Percentiles rank a stretch among this genome's conserved stretches.
Conservation (phyloP, 2,888 invertebrate genomes). For the Luperina testacea region DNA sequence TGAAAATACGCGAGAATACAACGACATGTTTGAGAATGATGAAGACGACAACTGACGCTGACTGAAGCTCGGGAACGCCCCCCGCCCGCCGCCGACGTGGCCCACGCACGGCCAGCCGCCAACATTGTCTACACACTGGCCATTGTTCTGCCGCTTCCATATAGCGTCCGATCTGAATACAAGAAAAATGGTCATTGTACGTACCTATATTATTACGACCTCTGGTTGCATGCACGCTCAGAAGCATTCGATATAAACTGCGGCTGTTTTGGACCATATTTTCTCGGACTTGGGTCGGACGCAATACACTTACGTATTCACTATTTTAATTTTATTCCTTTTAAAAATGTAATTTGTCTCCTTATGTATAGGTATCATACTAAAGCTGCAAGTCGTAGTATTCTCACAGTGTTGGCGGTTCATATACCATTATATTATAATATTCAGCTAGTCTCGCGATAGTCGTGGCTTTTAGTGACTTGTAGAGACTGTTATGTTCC, state of each 20-base stretch:
- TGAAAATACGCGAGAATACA: constrained; percentile 86
- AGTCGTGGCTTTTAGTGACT: constrained; percentile 65
- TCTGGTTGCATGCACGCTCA: background rate
- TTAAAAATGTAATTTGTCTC: background rate
- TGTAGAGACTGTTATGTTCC: constrained; percentile 60
- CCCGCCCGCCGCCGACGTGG: constrained; percentile 30
- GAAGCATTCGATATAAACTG: background rate
- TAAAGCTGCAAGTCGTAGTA: constrained; percentile 9
- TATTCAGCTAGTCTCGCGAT: constrained; percentile 50
- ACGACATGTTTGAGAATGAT: constrained; percentile 89
- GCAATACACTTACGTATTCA: constrained; percentile 3
- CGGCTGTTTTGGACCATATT: background rate
- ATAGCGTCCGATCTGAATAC: constrained; percentile 16
- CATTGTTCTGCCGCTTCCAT: background rate
- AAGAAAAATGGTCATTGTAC: background rate
- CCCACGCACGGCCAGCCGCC: constrained; percentile 41
- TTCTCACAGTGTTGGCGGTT: constrained; percentile 56
- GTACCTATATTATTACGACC: background rate
- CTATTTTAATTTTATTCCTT: constrained; percentile 4
- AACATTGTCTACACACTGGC: constrained; percentile 38
- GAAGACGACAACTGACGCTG: constrained; percentile 86
- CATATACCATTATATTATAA: constrained; percentile 33
- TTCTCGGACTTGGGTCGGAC: constrained; percentile 31
- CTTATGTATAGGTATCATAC: background rate
- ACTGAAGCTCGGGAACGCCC: constrained; percentile 36